Evolutionary conservation across 2,888 invertebrate species (phyloP), one percentile per base, ranked within the genome.

Genomic region (Polydrusus cervinus): DNA sequence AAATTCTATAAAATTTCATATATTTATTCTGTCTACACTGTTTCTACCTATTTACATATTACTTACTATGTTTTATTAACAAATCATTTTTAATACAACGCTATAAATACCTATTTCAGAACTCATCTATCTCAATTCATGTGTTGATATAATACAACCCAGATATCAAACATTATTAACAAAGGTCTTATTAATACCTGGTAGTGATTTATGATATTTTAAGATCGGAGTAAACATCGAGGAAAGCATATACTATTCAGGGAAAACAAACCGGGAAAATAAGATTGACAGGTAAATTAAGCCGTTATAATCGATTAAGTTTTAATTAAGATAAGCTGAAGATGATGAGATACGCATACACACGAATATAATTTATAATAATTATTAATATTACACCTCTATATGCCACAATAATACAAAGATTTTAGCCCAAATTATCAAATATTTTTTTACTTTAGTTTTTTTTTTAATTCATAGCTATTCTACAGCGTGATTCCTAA

Each of bases 251-350:
- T 38, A n/a, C n/a, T n/a, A 60, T 38, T 60, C 14, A 38, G 38
- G 38, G 38, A 40, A 60, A 60, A 40, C 38, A 60, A 38, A 38
- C 57, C 14, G 40, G 16, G 18, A 16, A 60, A 60, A 60, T 16
- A 16, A 60, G 57, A 60, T 38, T 60, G 57, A 18, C 57, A 60
- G 38, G 57, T 60, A 5, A 60, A 60, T 60, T 57, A 57, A 57
- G 1, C 57, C 57, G 30, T 38, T 38, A 57, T 57, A 38, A 60
- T 60, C 38, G 57, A 60, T 60, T 60, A 60, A 9, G 14, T 9
- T 57, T 14, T 60, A 9, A 38, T n/a, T 14, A 55, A 34, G 16
- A 60, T 60, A 53, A 53, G 53, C 25, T 53, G 25, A n/a, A 53
- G 13, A 30, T 30, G 11, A 8, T 51, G 49, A 13, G 7, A 34